Evolutionary conservation across 1,140 invertebrate genomes (phyloP), one percentile per base, ranked within the genome.

Genomic region (Aporrectodea caliginosa): DNA sequence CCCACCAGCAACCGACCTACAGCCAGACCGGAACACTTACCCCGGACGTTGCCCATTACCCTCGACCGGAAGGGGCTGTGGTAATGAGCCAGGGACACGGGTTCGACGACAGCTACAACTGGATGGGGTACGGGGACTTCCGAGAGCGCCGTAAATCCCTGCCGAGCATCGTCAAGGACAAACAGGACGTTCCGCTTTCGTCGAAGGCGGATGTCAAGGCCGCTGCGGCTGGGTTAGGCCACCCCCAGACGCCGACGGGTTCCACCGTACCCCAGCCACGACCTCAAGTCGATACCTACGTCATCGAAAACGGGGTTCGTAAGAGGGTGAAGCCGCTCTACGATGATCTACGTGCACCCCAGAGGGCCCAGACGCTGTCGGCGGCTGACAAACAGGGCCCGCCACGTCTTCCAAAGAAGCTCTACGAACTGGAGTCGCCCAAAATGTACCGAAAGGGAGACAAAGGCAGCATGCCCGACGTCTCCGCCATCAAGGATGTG

Each of bases 401-500:
- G n/a, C 29, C 73, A 1, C 31, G 33, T 12, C 30, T 74, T 31
- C 73, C 73, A 2, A 30, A 74, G 12, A 32, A 74, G n/a, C 30
- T 32, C 27, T 74, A 32, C 30, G 77, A 81, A 35, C n/a, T 35
- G 22, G 14, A 78, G 33, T 81, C 80, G 77, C 68, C 30, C 16
- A 31, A 58, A 27, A 16, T 33, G 71, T 69, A 69, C 79, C 69
- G 75, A 16, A 80, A 83, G 32, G 84, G 80, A 27, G 84, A 88
- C 29, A 83, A 85, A 33, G 90, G 89, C 33, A 90, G 96, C 84
- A 90, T 99, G 89, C 97, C 97, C 29, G 97, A 99, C 88, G 94
- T 90, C 93, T 85, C 94, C 77, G 81, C 70, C 83, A 87, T 75
- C 30, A 78, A 75, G 80, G 92, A 92, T 76, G 31, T 91, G 77